Evolutionary conservation across 2,113 vertebrate genomes (phyloP).

Genomic region (Phocoena phocoena): DNA sequence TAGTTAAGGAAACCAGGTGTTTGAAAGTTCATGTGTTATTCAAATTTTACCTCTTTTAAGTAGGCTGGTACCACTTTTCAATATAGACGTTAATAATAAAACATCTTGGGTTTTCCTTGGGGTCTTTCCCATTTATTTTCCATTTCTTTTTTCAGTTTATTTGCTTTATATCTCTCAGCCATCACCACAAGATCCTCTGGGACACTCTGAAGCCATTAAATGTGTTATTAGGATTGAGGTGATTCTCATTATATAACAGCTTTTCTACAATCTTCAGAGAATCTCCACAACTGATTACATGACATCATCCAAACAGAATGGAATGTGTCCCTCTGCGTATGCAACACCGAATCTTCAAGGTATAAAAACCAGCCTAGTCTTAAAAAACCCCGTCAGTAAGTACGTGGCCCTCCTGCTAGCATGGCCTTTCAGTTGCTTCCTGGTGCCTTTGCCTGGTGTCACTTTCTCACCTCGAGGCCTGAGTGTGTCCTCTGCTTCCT

Average conservation of each 20-base stretch:
- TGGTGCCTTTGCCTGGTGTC: background rate
- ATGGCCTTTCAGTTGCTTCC: background rate
- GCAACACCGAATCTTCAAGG: background rate
- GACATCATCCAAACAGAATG: background rate
- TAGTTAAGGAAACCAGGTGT: background rate
- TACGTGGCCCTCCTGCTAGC: background rate
- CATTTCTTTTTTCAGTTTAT: slow-evolving; percentile 83
- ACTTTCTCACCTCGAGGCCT: background rate
- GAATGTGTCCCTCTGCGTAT: background rate
- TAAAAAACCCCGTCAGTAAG: background rate
- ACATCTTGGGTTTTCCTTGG: slow-evolving; percentile 68
- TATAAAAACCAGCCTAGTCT: background rate
- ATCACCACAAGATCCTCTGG: slow-evolving; percentile 91
- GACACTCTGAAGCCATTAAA: slow-evolving; percentile 85
- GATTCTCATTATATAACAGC: background rate
- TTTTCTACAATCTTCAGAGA: background rate
- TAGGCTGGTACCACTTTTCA: background rate
- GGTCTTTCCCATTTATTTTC: slow-evolving; percentile 82
- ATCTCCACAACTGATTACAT: background rate
- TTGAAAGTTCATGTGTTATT: background rate
- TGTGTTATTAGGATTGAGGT: background rate
- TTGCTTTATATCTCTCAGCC: slow-evolving; percentile 92
- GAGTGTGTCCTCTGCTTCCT: background rate
- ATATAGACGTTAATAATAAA: slow-evolving; percentile 40
- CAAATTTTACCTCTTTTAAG: slow-evolving; percentile 55